A percentile compares a stretch with the other conserved stretches of the same genome.
phyloP scores from a whole-genome alignment of 2,797 vertebrate genomes.

The Odontamblyopus rebecca region DNA sequence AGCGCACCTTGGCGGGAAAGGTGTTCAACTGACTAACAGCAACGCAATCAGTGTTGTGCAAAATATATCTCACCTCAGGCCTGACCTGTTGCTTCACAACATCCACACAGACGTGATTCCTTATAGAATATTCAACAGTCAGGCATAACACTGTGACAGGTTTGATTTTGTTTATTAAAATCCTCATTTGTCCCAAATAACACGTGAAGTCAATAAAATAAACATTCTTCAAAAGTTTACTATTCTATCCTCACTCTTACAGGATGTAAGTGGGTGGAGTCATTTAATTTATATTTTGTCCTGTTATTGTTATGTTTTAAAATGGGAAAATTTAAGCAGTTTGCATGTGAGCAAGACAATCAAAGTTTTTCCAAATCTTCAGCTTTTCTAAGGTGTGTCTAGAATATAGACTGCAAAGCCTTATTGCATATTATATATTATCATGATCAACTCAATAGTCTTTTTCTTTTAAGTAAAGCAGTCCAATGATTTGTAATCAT shows the following conservation, averaged over 20 bases:
- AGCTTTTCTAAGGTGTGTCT: not conserved
- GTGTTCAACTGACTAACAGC: constrained; percentile 25
- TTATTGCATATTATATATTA: not conserved
- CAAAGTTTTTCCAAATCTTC: not conserved
- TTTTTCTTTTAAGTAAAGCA: not conserved
- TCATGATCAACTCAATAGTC: not conserved
- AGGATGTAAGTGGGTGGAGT: not conserved
- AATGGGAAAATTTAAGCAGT: not conserved
- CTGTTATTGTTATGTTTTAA: not conserved
- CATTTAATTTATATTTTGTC: not conserved
- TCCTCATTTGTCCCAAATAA: not conserved
- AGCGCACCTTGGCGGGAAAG: constrained; percentile 45
- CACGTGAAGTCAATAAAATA: not conserved
- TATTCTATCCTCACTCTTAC: not conserved
- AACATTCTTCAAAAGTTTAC: not conserved
- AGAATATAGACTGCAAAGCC: not conserved
- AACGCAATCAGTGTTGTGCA: constrained; percentile 27
- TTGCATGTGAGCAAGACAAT: not conserved
- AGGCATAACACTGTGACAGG: not conserved
- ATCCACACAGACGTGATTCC: not conserved
- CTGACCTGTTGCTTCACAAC: constrained; percentile 20
- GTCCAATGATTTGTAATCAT: not conserved
- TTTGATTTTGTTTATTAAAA: not conserved
- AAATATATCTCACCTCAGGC: constrained; percentile 13
- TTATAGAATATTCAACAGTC: not conserved